Percentiles rank a stretch among this genome's conserved stretches.
Conservation (phyloP, 2,113 vertebrate genomes). For the Tylochromis polylepis region DNA sequence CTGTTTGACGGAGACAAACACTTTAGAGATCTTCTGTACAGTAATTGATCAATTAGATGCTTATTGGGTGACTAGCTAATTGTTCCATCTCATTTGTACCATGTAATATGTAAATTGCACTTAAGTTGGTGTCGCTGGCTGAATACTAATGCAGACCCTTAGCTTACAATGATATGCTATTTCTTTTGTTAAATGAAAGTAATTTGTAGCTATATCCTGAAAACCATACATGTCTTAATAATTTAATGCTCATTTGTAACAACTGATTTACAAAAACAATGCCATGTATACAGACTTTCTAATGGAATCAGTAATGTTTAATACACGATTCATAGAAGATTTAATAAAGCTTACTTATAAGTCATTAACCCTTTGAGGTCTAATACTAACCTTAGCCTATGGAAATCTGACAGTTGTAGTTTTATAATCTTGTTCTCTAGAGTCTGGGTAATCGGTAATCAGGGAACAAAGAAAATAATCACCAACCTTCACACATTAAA, state of each 20-base stretch:
- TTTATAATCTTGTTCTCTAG: neutral
- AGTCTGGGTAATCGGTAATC: neutral
- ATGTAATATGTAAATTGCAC: neutral
- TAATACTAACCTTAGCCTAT: neutral
- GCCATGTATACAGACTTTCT: neutral
- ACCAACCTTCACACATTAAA: neutral
- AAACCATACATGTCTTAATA: neutral
- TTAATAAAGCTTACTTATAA: neutral
- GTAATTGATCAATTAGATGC: conserved; percentile 4
- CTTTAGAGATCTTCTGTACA: neutral
- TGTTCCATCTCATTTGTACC: neutral
- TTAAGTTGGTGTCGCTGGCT: neutral
- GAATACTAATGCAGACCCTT: neutral
- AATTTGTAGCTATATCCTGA: neutral
- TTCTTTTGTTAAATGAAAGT: neutral
- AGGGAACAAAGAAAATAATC: neutral
- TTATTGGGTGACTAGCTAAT: neutral
- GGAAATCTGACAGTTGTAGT: neutral
- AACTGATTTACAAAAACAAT: neutral
- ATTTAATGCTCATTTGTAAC: neutral
- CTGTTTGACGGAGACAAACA: neutral
- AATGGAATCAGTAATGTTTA: neutral
- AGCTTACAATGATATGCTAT: neutral
- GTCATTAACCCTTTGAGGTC: neutral
- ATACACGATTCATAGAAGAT: neutral